Conservation (phyloP, 2,888 invertebrate genomes). For the Siphonodentalium dalli region DNA sequence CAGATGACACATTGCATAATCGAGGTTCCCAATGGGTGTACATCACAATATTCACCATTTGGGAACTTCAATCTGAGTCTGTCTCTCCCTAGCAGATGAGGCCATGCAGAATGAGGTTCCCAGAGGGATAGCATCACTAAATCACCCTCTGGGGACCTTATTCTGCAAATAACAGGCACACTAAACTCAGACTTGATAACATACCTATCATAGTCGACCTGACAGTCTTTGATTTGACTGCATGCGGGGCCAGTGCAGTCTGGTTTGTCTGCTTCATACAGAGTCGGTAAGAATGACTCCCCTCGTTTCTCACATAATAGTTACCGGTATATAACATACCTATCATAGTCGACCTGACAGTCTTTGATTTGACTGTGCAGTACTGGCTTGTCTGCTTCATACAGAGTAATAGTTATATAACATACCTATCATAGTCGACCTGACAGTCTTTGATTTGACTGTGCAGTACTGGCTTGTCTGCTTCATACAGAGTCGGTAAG, state of each 20-base stretch:
- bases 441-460: constrained; percentile 81
- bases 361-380: constrained; percentile 82
- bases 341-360: constrained; percentile 78
- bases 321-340: constrained; percentile 59
- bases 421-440: constrained; percentile 75
- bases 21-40: too few relatives aligned
- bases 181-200: too few relatives aligned
- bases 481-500: constrained; percentile 80
- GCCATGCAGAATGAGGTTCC: too few relatives aligned
- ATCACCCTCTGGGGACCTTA: too few relatives aligned
- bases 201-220: constrained; percentile 76
- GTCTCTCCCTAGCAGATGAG: too few relatives aligned
- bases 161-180: too few relatives aligned
- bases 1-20: too few relatives aligned
- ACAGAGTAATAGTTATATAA: constrained; percentile 69
- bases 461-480: constrained; percentile 83
- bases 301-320: constrained; percentile 81
- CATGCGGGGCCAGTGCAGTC: too few relatives aligned
- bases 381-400: constrained; percentile 84
- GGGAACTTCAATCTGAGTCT: too few relatives aligned
- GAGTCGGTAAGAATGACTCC: constrained; percentile 78
- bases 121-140: too few relatives aligned
- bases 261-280: constrained; percentile 85
- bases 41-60: too few relatives aligned
- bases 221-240: constrained; percentile 81